Conservation (phyloP, 2,888 invertebrate species). For the Antheraea assamensis region DNA sequence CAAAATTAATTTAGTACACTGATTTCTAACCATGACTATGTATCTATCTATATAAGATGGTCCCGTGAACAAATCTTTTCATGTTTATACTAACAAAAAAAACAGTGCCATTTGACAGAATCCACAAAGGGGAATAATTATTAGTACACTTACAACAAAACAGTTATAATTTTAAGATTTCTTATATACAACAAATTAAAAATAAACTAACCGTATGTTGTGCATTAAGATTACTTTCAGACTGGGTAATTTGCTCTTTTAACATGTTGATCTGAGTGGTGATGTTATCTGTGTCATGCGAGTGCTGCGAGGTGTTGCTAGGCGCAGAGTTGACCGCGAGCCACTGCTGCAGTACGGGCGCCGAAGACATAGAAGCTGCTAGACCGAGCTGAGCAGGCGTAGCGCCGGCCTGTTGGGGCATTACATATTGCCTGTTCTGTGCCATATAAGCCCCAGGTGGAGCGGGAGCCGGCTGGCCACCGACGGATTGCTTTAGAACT, state of each 20-base stretch:
- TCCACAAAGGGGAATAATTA: too few relatives aligned
- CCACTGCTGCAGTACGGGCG: slow-evolving; percentile 75
- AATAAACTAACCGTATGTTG: slow-evolving; percentile 90
- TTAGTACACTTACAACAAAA: too few relatives aligned
- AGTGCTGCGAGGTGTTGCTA: slow-evolving; percentile 48
- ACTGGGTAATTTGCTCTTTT: slow-evolving; percentile 96
- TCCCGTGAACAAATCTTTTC: too few relatives aligned
- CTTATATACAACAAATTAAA: not conserved
- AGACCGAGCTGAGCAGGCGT: slow-evolving; percentile 82
- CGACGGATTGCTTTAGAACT: slow-evolving; percentile 89
- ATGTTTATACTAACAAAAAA: too few relatives aligned
- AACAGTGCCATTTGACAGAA: too few relatives aligned
- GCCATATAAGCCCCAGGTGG: slow-evolving; percentile 80
- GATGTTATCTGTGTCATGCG: slow-evolving; percentile 80
- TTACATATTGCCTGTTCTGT: slow-evolving; percentile 83
- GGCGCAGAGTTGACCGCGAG: slow-evolving; percentile 71
- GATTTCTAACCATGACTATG: too few relatives aligned
- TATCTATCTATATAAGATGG: too few relatives aligned
- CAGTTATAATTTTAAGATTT: too few relatives aligned
- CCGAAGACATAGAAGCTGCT: slow-evolving; percentile 77
- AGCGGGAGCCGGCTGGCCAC: slow-evolving; percentile 77
- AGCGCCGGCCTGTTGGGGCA: slow-evolving; percentile 80
- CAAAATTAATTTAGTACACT: too few relatives aligned
- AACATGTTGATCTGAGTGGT: slow-evolving; percentile 90
- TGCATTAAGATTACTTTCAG: slow-evolving; percentile 97